Percentiles rank a stretch among this genome's conserved stretches.
phyloP scores from a whole-genome alignment of 2,113 vertebrate genomes.

The Polypterus senegalus region DNA sequence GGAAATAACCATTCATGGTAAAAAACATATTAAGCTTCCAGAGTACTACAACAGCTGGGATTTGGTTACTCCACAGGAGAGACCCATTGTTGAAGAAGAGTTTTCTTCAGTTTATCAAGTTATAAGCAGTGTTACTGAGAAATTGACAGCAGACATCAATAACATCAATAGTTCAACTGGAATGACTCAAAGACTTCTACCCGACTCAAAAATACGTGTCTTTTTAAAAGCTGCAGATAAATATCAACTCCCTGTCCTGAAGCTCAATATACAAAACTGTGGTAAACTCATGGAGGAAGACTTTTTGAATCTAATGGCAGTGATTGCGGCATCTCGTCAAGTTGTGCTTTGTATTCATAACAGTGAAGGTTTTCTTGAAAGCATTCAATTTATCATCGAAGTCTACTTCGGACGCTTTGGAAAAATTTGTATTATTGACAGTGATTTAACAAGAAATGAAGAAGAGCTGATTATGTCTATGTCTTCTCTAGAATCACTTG shows the following conservation, averaged over 20 bases:
- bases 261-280: not conserved
- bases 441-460: slow-evolving; percentile 15
- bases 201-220: slow-evolving; percentile 1
- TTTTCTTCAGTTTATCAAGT: slow-evolving; percentile 7
- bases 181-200: slow-evolving; percentile 1
- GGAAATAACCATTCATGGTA: not conserved
- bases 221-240: not conserved
- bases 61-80: slow-evolving; percentile 1
- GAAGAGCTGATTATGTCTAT: slow-evolving; percentile 28
- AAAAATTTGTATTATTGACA: slow-evolving; percentile 1
- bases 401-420: slow-evolving; percentile 17
- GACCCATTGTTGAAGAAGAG: slow-evolving; percentile 15
- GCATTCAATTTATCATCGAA: slow-evolving; percentile 23
- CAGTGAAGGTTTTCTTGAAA: slow-evolving; percentile 20
- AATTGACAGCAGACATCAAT: not conserved
- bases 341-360: slow-evolving; percentile 14
- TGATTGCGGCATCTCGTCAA: slow-evolving; percentile 23
- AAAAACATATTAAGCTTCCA: not conserved
- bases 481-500: slow-evolving; percentile 25
- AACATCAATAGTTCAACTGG: not conserved
- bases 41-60: not conserved
- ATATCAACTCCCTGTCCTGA: slow-evolving; percentile 11
- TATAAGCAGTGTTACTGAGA: slow-evolving; percentile 1
- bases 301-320: slow-evolving; percentile 8
- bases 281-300: slow-evolving; percentile 4